Percentiles rank a stretch among this genome's conserved stretches.
phyloP scores from a whole-genome alignment of 1,140 invertebrate species.

The Leucophenga varia region DNA sequence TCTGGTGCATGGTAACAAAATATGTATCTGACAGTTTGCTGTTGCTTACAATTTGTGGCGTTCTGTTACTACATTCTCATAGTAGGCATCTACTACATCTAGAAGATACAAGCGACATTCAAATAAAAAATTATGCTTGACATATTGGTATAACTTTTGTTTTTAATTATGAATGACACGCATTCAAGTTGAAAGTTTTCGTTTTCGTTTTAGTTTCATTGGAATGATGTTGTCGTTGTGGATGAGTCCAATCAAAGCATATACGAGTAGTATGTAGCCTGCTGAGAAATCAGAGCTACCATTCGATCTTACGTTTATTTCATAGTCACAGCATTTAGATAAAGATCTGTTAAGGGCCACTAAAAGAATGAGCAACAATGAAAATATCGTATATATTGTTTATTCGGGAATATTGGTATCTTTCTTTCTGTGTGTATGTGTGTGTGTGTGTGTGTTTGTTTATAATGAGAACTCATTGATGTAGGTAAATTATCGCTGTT shows the following conservation, averaged over 20 bases:
- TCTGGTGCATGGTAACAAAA: too few relatives aligned
- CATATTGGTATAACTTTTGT: conserved; percentile 52
- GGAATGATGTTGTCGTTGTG: too few relatives aligned
- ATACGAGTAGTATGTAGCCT: too few relatives aligned
- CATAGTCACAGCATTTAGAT: conserved; percentile 39
- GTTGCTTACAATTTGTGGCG: conserved; percentile 39
- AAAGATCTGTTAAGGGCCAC: too few relatives aligned
- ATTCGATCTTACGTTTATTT: conserved; percentile 6
- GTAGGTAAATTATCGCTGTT: conserved; percentile 54
- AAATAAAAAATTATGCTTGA: conserved; percentile 53
- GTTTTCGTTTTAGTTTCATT: too few relatives aligned
- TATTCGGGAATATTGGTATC: background rate
- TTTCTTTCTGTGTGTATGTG: conserved; percentile 6
- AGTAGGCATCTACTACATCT: conserved; percentile 3
- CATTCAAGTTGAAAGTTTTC: too few relatives aligned
- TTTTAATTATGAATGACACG: conserved; percentile 53
- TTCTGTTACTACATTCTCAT: background rate
- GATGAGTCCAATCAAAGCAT: too few relatives aligned
- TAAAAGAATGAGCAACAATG: too few relatives aligned
- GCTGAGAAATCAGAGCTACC: conserved; percentile 49
- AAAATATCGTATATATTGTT: too few relatives aligned
- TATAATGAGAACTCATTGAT: conserved; percentile 53
- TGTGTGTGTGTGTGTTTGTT: background rate
- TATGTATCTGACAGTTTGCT: too few relatives aligned
- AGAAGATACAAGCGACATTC: conserved; percentile 21